Base-by-base conservation (phyloP, 2,888 invertebrate genomes). In the Dryobota labecula region DNA sequence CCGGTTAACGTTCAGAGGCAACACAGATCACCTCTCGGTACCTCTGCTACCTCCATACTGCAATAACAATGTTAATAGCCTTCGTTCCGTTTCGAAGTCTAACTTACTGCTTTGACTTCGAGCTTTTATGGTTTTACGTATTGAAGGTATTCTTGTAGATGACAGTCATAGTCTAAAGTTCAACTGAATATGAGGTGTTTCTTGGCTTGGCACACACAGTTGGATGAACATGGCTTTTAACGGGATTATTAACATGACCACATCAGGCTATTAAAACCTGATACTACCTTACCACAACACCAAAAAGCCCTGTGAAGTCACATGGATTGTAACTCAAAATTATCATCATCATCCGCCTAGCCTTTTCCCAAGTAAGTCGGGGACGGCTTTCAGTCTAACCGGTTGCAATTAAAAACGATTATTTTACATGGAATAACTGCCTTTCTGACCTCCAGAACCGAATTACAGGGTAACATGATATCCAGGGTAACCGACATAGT, bases 21-120 rank as follows among this genome's bases (percentile, higher is more conserved):
- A 54, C 68, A 70, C 68, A 54, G 65, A 60, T 67, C 69, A 66
- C 70, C 62, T 53, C 36, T 24, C 54, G 57, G 51, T 53, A 38
- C 62, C 51, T 13, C 45, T 24, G 41, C 5, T 6, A 27, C 66
- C 58, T 33, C 56, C 76, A 24, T 45, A 24, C 76, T 61, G 62
- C 77, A 76, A 61, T 70, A 76, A 76, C 71, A 76, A 53, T 65
- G 77, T 79, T 78, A 51, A 61, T 81, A 61, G 71, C 67, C 49
- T 56, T 43, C 77, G 70, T 36, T 57, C 68, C 24, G 24, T 27
- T 64, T 68, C 70, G 45, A 66, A 62, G 75, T 54, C 47, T 68
- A 61, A 74, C 47, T 30, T 51, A 78, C 36, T 65, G 76, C 27
- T 75, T 43, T 75, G 70, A 75, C 69, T 74, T 75, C 33, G 43